Base-by-base conservation (phyloP, 2,797 vertebrate species). In the Chiroxiphia lanceolata region DNA sequence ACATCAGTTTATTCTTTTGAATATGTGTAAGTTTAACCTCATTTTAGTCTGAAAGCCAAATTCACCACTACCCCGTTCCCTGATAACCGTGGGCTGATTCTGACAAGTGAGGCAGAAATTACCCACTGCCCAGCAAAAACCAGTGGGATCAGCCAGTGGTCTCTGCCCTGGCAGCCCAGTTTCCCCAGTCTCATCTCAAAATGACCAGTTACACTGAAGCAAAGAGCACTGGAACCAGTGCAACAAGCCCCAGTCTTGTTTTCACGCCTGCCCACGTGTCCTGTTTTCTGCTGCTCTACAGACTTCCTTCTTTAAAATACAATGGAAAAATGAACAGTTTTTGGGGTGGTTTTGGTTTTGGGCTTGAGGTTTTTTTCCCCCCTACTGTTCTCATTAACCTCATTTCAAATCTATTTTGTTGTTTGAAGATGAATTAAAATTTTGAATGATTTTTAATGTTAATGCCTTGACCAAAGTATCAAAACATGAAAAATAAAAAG, bases 121-220 rank as follows among this genome's bases (percentile, higher is more conserved):
- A 54, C 95, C 95, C 93, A 77, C 6, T 36, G 29, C 3, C 72
- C 65, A 74, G 18, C 27, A 94, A 91, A 88, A 95, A 90, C 12
- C 60, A n/a, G 88, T 83, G 94, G 93, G 90, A 94, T 95, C 95
- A 96, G 48, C 95, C 96, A 95, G 90, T 94, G 93, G 96, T 70
- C 68, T 92, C 57, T 70, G 21, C 20, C 44, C 70, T 29, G 1
- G 42, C 34, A 59, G 17, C 67, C 91, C 87, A 64, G 34, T 31
- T 40, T 50, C 31, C 79, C 85, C 95, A 92, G 27, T 36, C 54
- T 45, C 56, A 25, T 23, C 70, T 61, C 64, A 60, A 88, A 93
- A 80, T 7, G 47, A 77, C 33, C 70, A 84, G 33, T 60, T 36
- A 27, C 2, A 77, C 45, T 31, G 59, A 45, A 65, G 10, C 51